phyloP scores from a whole-genome alignment of 2,113 vertebrate genomes.

The Litocranius walleri region DNA sequence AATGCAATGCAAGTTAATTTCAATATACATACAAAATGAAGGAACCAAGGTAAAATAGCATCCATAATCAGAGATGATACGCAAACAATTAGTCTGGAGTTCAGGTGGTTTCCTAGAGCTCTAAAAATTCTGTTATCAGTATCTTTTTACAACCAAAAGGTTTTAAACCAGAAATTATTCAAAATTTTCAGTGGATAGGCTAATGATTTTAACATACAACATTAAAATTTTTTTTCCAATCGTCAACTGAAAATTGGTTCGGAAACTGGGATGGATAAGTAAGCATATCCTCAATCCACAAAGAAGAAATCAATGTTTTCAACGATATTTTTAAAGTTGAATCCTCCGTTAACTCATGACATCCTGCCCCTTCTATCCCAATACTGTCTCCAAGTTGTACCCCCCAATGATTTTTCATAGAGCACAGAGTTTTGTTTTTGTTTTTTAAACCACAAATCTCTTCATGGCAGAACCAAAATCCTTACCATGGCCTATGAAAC shows the following conservation, averaged over 20 bases:
- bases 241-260: neutral
- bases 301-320: neutral
- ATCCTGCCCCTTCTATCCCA: neutral
- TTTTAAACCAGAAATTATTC: conserved; percentile 32
- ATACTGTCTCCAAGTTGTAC: neutral
- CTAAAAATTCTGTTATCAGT: neutral
- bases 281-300: neutral
- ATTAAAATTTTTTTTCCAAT: neutral
- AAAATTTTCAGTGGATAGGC: neutral
- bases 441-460: neutral
- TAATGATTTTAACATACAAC: neutral
- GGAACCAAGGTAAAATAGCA: neutral
- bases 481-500: neutral
- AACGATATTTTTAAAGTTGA: neutral
- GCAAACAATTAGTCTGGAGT: neutral
- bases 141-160: neutral
- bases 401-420: neutral
- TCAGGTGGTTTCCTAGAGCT: neutral
- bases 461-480: neutral
- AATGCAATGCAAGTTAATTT: neutral
- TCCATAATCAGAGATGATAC: neutral
- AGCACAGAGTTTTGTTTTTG: neutral
- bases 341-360: neutral
- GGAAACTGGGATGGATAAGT: neutral
- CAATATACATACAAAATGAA: neutral